phyloP scores from a whole-genome alignment of 2,888 invertebrate species.

The Drosophila maculinotata region DNA sequence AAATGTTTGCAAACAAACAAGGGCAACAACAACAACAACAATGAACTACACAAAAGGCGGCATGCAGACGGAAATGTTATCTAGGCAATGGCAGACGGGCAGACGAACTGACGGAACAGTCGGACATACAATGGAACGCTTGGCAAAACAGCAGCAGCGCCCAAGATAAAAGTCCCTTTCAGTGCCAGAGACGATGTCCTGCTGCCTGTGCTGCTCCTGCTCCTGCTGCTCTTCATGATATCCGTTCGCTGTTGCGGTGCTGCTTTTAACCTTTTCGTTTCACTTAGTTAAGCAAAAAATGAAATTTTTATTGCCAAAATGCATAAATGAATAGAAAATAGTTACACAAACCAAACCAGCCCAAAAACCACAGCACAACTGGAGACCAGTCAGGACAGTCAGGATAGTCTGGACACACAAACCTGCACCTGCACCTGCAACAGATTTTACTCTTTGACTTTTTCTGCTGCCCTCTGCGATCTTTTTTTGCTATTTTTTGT shows the following conservation, averaged over 20 bases:
- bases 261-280: slow-evolving; percentile 77
- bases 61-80: slow-evolving; percentile 71
- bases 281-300: slow-evolving; percentile 79
- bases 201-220: slow-evolving; percentile 9
- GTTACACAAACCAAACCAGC: slow-evolving; percentile 61
- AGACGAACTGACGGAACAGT: slow-evolving; percentile 10
- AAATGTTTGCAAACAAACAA: slow-evolving; percentile 78
- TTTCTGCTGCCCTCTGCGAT: slow-evolving; percentile 45
- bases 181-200: slow-evolving; percentile 48
- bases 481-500: slow-evolving; percentile 25
- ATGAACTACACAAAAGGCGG: slow-evolving; percentile 32
- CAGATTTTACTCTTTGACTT: slow-evolving; percentile 44
- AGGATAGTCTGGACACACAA: slow-evolving; percentile 6
- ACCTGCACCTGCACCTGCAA: slow-evolving; percentile 37
- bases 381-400: slow-evolving; percentile 10
- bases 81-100: slow-evolving; percentile 62
- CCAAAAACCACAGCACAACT: slow-evolving; percentile 32
- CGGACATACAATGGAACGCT: slow-evolving; percentile 19
- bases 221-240: slow-evolving; percentile 29
- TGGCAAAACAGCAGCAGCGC: slow-evolving; percentile 50
- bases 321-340: slow-evolving; percentile 81
- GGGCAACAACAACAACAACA: slow-evolving; percentile 37
- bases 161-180: slow-evolving; percentile 68
- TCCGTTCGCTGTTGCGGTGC: slow-evolving; percentile 45
- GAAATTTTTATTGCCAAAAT: slow-evolving; percentile 79